phyloP scores from a whole-genome alignment of 2,888 invertebrate species.

The Lypha dubia region DNA sequence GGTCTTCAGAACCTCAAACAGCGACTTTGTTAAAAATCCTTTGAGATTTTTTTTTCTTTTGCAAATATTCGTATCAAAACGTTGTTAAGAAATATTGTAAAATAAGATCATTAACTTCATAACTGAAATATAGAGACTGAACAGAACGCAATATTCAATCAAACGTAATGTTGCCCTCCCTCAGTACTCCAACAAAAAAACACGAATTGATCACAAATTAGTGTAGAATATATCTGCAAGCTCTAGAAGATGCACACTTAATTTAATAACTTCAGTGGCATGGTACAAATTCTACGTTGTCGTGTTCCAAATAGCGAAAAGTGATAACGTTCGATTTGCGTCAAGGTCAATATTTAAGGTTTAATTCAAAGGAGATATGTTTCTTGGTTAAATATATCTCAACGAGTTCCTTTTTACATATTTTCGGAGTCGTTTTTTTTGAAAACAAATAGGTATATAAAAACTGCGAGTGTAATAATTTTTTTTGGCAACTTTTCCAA shows the following conservation, averaged over 20 bases:
- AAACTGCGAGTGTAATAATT: neutral
- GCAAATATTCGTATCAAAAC: too few relatives aligned
- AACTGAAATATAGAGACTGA: too few relatives aligned
- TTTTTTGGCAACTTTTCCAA: constrained; percentile 4
- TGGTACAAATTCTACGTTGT: neutral
- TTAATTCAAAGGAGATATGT: neutral
- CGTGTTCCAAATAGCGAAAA: neutral
- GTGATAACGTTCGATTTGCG: neutral
- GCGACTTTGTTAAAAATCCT: too few relatives aligned
- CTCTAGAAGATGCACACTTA: neutral
- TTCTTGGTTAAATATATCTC: neutral
- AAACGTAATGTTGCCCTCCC: neutral
- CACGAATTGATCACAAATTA: neutral
- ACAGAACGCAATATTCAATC: neutral
- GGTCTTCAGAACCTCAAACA: too few relatives aligned
- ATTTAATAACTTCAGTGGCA: neutral
- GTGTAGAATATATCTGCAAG: neutral
- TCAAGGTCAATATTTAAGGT: neutral
- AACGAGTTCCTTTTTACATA: neutral
- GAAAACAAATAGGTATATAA: neutral
- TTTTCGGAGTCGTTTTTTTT: neutral
- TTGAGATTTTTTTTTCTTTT: too few relatives aligned
- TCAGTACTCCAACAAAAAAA: neutral
- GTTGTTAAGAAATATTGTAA: too few relatives aligned
- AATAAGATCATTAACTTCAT: too few relatives aligned